Base-by-base conservation (phyloP, 2,888 invertebrate species). In the Xanthia icteritia region DNA sequence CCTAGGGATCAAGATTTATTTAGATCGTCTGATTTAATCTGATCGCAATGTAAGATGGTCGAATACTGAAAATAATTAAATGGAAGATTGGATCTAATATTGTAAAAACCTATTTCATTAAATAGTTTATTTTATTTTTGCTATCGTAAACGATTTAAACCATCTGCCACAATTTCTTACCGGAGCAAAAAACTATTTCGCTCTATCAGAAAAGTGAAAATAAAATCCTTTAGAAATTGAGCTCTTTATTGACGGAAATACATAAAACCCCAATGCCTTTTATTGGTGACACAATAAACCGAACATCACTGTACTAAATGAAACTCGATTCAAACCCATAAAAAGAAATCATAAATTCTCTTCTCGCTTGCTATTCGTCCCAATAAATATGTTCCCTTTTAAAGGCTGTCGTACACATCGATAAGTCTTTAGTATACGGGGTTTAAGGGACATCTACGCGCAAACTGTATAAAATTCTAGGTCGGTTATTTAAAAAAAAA, bases 221-320 rank as follows among this genome's bases (percentile, higher is more conserved):
- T 66, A 67, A 58, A 70, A 63, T 51, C 20, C 20, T 23, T 11
- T 13, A 8, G n/a, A 68, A 31, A 72, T 68, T 5, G 31, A 51
- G 60, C 42, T 61, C 17, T 60, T 39, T 77, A 60, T n/a, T 31
- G 39, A 2, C 6, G n/a, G 15, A 48, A 64, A 65, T 27, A 76
- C n/a, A 60, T 68, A 54, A 77, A 77, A 66, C 15, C n/a, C 15
- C 5, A 36, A 76, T 5, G 13, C 45, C 27, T 61, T 77, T 77
- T 73, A 78, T 69, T 69, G 42, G 42, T 36, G n/a, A 64, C 20
- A 63, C 39, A 68, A 61, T 81, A 82, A 72, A 72, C 9, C 20
- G 71, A 67, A 51, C 36, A 42, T 64, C 20, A 36, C 15, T 42
- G 17, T 67, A 80, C 31, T 31, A 45, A 74, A 72, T 72, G 56